Conservation (phyloP, 2,797 vertebrate genomes). For the Tarsius wallacei region DNA sequence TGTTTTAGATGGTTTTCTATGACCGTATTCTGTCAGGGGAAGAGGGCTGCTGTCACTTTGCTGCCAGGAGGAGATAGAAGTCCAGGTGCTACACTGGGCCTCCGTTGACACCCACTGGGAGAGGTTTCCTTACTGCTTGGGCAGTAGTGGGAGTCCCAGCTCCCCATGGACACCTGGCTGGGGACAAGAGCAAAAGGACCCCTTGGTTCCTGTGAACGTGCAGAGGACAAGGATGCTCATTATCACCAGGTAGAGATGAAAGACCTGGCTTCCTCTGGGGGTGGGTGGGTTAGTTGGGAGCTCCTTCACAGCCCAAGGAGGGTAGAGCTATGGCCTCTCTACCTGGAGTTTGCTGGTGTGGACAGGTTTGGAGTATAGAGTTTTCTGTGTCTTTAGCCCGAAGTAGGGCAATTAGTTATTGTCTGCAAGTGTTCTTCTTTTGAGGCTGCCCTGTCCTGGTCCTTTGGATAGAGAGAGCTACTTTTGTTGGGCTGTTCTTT, state of each 20-base stretch:
- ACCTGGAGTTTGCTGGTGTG: background rate
- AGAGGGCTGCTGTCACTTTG: background rate
- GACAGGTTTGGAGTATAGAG: background rate
- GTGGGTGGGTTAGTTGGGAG: background rate
- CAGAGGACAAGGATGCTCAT: background rate
- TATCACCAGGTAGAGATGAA: background rate
- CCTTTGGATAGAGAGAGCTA: background rate
- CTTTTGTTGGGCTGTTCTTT: background rate
- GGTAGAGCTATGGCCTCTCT: no score
- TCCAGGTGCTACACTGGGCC: no score
- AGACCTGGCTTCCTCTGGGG: background rate
- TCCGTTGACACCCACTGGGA: background rate
- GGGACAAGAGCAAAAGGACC: background rate
- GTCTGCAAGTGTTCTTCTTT: background rate
- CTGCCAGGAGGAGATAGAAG: background rate
- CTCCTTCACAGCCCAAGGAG: background rate
- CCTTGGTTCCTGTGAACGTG: no score
- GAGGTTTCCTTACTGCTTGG: background rate
- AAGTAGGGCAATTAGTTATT: background rate
- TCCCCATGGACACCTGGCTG: background rate
- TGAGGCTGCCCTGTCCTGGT: background rate
- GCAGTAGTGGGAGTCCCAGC: no score
- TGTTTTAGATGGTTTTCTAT: constrained; percentile 19
- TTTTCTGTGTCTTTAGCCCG: background rate
- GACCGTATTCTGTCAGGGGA: background rate